Conservation (phyloP, 1,140 invertebrate species). For the Pseudomyrmex flavicornis region DNA sequence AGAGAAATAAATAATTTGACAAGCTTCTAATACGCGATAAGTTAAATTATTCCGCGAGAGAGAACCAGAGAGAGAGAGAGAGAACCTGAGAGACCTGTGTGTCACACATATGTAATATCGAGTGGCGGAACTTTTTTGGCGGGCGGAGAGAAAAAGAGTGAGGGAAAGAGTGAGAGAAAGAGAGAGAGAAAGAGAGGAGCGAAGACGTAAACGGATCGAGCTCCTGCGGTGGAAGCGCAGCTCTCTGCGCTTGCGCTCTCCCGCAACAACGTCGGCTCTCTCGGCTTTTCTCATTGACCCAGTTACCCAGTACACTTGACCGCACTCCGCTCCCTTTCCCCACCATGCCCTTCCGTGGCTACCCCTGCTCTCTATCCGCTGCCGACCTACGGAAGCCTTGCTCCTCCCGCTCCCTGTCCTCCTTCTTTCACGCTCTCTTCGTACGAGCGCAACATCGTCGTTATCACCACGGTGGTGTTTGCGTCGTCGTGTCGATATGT, state of each 20-base stretch:
- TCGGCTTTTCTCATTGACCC: slow-evolving; percentile 83
- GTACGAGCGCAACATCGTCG: slow-evolving; percentile 23
- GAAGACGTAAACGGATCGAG: slow-evolving; percentile 31
- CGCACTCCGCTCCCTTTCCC: slow-evolving; percentile 75
- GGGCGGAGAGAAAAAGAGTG: not conserved
- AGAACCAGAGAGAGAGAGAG: not conserved
- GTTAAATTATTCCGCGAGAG: slow-evolving; percentile 10
- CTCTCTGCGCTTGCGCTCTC: slow-evolving; percentile 72
- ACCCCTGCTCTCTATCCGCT: slow-evolving; percentile 57
- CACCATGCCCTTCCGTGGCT: slow-evolving; percentile 64
- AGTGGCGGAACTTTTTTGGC: not conserved
- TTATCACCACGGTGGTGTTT: not conserved
- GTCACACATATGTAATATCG: not conserved
- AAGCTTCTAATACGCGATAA: not conserved
- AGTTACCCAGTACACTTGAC: slow-evolving; percentile 86
- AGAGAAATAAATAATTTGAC: slow-evolving; percentile 2
- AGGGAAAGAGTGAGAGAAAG: not conserved
- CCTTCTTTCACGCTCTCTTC: slow-evolving; percentile 44
- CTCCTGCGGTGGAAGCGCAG: slow-evolving; percentile 41
- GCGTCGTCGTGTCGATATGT: slow-evolving; percentile 50
- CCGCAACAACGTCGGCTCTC: slow-evolving; percentile 71
- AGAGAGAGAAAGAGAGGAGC: slow-evolving; percentile 2
- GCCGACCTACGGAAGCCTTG: slow-evolving; percentile 29
- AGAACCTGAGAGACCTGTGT: no score
- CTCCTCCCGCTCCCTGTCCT: not conserved